Evolutionary conservation across 2,888 invertebrate genomes (phyloP).

Genomic region (Pantelozetes paolii): DNA sequence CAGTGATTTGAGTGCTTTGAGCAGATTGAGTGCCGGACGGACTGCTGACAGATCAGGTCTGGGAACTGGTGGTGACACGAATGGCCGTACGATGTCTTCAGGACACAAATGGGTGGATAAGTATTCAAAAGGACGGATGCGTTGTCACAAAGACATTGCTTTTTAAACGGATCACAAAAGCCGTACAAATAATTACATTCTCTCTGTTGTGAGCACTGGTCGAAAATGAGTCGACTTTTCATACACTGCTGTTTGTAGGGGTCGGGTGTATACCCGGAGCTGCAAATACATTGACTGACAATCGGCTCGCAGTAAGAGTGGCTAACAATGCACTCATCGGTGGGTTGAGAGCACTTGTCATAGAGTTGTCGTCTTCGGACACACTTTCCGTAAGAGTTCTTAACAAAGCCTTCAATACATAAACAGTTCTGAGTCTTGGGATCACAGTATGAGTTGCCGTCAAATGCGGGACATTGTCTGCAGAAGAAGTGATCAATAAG

Average conservation of each 20-base stretch:
- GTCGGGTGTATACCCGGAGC: background rate
- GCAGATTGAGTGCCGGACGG: background rate
- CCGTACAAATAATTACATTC: slow-evolving; percentile 1
- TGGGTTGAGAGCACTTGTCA: background rate
- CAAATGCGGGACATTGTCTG: background rate
- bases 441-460: background rate
- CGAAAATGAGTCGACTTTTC: background rate
- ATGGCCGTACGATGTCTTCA: background rate
- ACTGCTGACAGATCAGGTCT: background rate
- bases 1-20: background rate
- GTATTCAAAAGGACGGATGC: background rate
- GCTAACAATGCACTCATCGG: background rate
- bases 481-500: background rate
- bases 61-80: background rate
- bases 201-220: background rate
- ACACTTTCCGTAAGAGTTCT: background rate
- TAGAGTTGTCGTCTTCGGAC: background rate
- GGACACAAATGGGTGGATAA: background rate
- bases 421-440: background rate
- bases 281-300: background rate
- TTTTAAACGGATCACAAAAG: background rate
- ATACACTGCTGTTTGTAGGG: background rate
- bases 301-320: slow-evolving; percentile 12
- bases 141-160: background rate
- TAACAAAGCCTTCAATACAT: background rate